Base-by-base conservation (phyloP, 2,113 vertebrate species). In the Phaethon lepturus region DNA sequence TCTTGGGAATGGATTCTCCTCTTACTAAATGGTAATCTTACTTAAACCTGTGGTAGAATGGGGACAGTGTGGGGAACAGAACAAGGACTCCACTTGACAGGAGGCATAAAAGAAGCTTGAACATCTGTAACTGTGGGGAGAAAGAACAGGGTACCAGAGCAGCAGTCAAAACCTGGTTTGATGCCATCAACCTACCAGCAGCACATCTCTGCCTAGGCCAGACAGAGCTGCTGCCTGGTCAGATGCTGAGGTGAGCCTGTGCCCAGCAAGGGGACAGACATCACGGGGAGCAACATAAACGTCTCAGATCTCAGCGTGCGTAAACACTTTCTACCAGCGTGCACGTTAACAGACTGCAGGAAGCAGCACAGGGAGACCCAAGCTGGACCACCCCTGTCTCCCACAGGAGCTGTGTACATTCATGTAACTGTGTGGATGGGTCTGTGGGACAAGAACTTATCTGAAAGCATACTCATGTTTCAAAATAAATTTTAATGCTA, bases 201-300 rank as follows among this genome's bases (percentile, higher is more conserved):
- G 33, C 8, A 9, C 2, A 2, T 31, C 42, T 62, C 77, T 58
- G 23, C 28, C 28, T 23, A 24, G 10, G 12, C 10, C 20, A 53
- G 47, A 26, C 1, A 63, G 49, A 86, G 24, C 53, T 82, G 81
- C 24, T 42, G 50, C 25, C 25, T 35, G 29, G 13, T 9, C 72
- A 74, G 17, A 24, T 3, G 18, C 53, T 0, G 0, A 49, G 13
- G 31, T 19, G 11, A 69, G 23, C 18, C 44, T 14, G 9, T 16
- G 18, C 29, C 60, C 52, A 55, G 31, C 3, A 7, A 80, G 28
- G 13, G 28, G 13, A 52, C 68, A 52, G 42, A 38, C 23, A 7
- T 4, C 0, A 2, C 7, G 10, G 11, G 26, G 13, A 69, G n/a
- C 35, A 23, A 47, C 26, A n/a, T 1, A 17, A 1, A 23, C 0